Conservation (phyloP, 2,797 vertebrate genomes). For the Chloroceryle amazona region DNA sequence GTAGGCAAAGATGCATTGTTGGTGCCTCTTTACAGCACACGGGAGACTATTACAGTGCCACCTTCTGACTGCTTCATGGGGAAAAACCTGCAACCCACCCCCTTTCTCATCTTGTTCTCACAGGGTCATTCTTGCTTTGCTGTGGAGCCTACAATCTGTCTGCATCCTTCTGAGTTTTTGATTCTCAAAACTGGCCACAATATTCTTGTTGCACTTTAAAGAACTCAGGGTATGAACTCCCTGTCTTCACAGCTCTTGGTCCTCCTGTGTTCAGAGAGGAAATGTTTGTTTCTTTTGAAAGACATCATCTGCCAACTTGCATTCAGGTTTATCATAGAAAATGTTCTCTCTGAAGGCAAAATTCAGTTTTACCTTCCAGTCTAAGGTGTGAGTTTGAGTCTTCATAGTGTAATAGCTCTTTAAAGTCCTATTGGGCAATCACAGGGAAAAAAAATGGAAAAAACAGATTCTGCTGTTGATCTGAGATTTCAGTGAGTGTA, state of each 20-base stretch:
- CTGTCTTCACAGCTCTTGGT: not conserved
- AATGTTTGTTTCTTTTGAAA: not conserved
- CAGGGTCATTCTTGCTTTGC: not conserved
- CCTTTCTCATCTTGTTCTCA: not conserved
- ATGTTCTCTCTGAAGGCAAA: not conserved
- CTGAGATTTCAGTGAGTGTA: not conserved
- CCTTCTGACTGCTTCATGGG: not conserved
- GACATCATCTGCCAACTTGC: not conserved
- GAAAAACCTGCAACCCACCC: not conserved
- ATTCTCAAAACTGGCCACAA: not conserved
- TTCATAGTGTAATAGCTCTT: not conserved
- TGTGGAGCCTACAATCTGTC: not conserved
- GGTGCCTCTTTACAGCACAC: slow-evolving; percentile 28
- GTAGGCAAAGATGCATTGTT: not conserved
- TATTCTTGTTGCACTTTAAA: not conserved
- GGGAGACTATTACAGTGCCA: no score
- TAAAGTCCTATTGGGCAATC: not conserved
- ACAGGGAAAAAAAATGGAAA: not conserved
- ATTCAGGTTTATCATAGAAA: not conserved
- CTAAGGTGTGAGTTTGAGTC: not conserved
- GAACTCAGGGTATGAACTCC: not conserved
- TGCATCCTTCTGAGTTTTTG: not conserved
- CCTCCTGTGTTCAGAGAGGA: not conserved
- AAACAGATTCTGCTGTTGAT: not conserved
- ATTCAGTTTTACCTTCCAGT: not conserved